Evolutionary conservation across 1,140 invertebrate genomes (phyloP).

Genomic region (Atopsyche davidsoni): DNA sequence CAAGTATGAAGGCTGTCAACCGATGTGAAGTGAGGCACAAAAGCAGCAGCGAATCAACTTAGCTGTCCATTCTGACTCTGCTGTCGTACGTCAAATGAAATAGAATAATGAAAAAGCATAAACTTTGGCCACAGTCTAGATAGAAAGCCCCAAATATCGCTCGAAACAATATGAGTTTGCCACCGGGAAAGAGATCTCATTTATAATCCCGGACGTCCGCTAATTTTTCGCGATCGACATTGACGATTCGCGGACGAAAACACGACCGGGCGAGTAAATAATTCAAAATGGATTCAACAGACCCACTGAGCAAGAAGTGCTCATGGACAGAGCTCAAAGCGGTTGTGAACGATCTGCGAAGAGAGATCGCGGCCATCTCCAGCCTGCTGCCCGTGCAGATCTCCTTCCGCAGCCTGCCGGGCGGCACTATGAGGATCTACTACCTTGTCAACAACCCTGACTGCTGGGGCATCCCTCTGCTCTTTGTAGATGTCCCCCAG

Average conservation of each 20-base stretch:
- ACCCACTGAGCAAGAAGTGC: conserved; percentile 36
- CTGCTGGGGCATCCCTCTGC: conserved; percentile 80
- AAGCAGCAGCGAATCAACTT: too few relatives aligned
- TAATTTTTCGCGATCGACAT: too few relatives aligned
- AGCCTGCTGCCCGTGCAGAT: conserved; percentile 72
- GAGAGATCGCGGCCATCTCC: conserved; percentile 68
- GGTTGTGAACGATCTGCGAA: conserved; percentile 74
- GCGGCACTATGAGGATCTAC: conserved; percentile 77
- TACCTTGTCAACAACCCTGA: conserved; percentile 80
- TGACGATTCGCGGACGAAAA: neutral
- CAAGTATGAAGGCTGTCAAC: too few relatives aligned
- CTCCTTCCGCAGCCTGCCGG: conserved; percentile 68
- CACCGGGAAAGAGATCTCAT: too few relatives aligned
- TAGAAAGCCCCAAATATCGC: too few relatives aligned
- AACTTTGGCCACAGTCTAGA: too few relatives aligned
- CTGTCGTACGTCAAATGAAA: too few relatives aligned
- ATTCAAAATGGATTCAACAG: neutral
- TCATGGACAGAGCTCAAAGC: conserved; percentile 76
- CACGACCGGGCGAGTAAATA: neutral
- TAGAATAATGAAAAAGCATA: too few relatives aligned
- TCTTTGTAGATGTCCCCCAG: conserved; percentile 77
- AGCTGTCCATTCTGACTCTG: too few relatives aligned
- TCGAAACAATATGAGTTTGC: too few relatives aligned
- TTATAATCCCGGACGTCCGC: too few relatives aligned
- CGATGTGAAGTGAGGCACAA: too few relatives aligned